These are phyloP conservation scores for Sitobion miscanthi DNA, from an alignment of 1,140 invertebrate species.

Conservation along the genomic window DNA sequence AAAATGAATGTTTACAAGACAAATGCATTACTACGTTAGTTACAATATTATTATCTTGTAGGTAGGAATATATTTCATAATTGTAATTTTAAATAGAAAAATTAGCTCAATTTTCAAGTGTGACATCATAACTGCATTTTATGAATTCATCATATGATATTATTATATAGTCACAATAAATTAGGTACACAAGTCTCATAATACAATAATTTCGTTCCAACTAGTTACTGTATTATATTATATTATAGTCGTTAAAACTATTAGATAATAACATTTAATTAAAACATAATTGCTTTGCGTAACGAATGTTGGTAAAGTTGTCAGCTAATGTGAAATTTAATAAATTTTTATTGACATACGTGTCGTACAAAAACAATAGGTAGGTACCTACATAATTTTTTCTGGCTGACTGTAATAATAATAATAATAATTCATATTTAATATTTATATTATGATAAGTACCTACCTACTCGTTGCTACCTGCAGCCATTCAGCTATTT, in stretches of 20 bases:
- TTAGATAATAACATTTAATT: slow-evolving; percentile 13
- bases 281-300: slow-evolving; percentile 10
- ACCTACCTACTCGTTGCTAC: background rate
- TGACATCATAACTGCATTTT: background rate
- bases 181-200: background rate
- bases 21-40: background rate
- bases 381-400: background rate
- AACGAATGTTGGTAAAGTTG: slow-evolving; percentile 14
- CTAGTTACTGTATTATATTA: background rate
- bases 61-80: background rate
- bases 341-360: background rate
- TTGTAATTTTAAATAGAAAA: background rate
- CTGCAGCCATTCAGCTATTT: background rate
- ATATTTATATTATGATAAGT: background rate
- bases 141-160: background rate
- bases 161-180: background rate
- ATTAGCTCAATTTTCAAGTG: background rate
- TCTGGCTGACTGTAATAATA: background rate
- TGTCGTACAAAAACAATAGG: background rate
- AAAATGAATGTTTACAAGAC: background rate
- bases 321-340: slow-evolving; percentile 1
- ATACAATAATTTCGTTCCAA: background rate
- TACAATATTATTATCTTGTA: background rate
- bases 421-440: background rate
- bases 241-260: background rate